Base-by-base conservation (phyloP, 2,797 vertebrate species). In the Forpus xanthops region DNA sequence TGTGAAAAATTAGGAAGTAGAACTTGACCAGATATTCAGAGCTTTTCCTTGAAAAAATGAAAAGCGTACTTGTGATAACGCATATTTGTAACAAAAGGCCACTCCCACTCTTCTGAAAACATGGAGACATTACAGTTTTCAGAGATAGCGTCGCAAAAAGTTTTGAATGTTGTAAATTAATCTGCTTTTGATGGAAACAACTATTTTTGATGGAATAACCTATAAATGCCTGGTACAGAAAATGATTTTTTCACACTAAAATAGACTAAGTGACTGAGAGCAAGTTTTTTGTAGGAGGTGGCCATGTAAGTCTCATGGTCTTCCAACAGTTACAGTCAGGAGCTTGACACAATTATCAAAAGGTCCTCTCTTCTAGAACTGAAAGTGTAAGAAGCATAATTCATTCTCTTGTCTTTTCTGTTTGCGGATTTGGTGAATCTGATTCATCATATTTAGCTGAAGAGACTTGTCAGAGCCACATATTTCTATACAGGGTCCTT, bases 391-490 rank as follows among this genome's bases (percentile, higher is more conserved):
- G 27, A 56, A 30, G 66, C 14, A 5, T 56, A 56, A 61, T 62
- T 89, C 5, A 19, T 81, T 33, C 56, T 64, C 20, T 44, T 44
- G 13, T 41, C 31, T 75, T 45, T 44, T 33, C 44, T 44, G 2
- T 35, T 68, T 74, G 74, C 41, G 41, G 45, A 62, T 87, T 89
- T 85, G 50, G 64, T 82, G 50, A 91, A 39, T 87, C 11, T 62
- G 23, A 37, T 78, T 90, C 9, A n/a, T 86, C 50, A 18, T 61
- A 1, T 74, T 89, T 31, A 28, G n/a, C 68, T 87, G 64, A 45
- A 0, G 0, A 19, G 27, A 28, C n/a, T 53, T 73, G 19, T 83
- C 62, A 75, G 67, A 73, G 52, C 9, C 12, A 12, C 64, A 3
- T 66, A 41, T 70, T 82, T 83, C 50, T 79, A 12, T 67, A 12